Percentiles rank a stretch among this genome's conserved stretches.
phyloP scores from a whole-genome alignment of 2,888 invertebrate genomes.

The Caenorhabditis japonica region DNA sequence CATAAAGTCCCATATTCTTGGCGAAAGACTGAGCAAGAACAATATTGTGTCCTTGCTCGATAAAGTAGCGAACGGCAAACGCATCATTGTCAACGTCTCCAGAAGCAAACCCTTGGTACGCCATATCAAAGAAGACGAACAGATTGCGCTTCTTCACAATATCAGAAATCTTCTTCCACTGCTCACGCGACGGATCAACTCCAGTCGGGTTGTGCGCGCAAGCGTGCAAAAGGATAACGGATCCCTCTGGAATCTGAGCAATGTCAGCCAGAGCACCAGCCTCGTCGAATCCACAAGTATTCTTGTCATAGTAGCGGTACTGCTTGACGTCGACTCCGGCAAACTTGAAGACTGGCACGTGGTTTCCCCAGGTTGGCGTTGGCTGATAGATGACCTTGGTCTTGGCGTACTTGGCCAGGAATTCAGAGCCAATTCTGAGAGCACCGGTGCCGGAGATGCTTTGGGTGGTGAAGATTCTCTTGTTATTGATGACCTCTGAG shows the following conservation, averaged over 20 bases:
- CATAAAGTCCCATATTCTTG: constrained; percentile 98
- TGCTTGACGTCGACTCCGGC: constrained; percentile 88
- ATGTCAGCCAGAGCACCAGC: constrained; percentile 85
- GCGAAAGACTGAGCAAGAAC: constrained; percentile 96
- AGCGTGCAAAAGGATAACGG: constrained; percentile 92
- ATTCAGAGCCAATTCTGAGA: constrained; percentile 91
- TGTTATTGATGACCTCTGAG: constrained; percentile 81
- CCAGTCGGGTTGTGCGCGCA: constrained; percentile 99
- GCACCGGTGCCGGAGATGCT: constrained; percentile 95
- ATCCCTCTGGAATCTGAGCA: constrained; percentile 78
- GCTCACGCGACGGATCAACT: constrained; percentile 81
- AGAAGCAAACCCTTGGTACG: constrained; percentile 87
- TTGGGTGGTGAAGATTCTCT: constrained; percentile 83
- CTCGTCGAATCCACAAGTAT: constrained; percentile 93
- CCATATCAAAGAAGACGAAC: constrained; percentile 77
- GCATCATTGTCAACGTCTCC: constrained; percentile 94
- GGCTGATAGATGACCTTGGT: constrained; percentile 89
- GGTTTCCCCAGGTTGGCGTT: constrained; percentile 97
- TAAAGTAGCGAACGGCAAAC: constrained; percentile 83
- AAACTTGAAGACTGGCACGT: constrained; percentile 92
- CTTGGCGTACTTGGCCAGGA: constrained; percentile 84
- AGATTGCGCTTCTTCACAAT: constrained; percentile 82
- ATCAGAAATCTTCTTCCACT: constrained; percentile 91
- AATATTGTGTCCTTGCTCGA: constrained; percentile 87
- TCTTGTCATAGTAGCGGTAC: constrained; percentile 93